These are phyloP conservation scores for Apodemia zela DNA, from an alignment of 2,888 invertebrate species.

Conservation along the genomic window DNA sequence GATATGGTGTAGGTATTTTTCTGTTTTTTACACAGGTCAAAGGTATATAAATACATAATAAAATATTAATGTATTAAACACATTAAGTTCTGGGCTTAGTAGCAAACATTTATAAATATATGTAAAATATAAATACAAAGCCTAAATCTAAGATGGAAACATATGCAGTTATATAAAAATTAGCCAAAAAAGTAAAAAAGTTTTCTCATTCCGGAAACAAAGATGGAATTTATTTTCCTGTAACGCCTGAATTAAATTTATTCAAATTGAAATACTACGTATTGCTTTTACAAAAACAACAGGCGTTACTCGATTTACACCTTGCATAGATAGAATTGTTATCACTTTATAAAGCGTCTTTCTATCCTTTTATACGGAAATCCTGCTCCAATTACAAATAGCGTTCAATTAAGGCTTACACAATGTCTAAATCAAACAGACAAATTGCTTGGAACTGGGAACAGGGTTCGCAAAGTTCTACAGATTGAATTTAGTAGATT, in stretches of 20 bases:
- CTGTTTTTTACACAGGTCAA: too few species aligned
- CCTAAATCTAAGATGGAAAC: too few species aligned
- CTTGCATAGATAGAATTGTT: not conserved
- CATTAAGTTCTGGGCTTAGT: too few species aligned
- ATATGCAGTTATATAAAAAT: too few species aligned
- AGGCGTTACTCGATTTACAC: conserved; percentile 3
- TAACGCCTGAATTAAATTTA: not conserved
- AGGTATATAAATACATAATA: too few species aligned
- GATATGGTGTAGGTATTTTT: too few species aligned
- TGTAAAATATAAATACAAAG: too few species aligned
- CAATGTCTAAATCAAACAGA: conserved; percentile 38
- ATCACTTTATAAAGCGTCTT: conserved; percentile 3
- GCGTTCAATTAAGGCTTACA: conserved; percentile 30
- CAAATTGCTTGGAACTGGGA: conserved; percentile 42
- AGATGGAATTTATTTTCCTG: too few species aligned
- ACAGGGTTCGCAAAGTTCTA: conserved; percentile 43
- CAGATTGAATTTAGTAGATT: conserved; percentile 65
- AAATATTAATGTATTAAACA: too few species aligned
- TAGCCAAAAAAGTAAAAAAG: too few species aligned
- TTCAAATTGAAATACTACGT: not conserved
- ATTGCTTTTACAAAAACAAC: not conserved
- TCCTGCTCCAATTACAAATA: conserved; percentile 25
- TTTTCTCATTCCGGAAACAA: too few species aligned
- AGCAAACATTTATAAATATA: too few species aligned
- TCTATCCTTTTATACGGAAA: conserved; percentile 2